phyloP scores from a whole-genome alignment of 1,140 invertebrate genomes.

The Temnothorax nylanderi region DNA sequence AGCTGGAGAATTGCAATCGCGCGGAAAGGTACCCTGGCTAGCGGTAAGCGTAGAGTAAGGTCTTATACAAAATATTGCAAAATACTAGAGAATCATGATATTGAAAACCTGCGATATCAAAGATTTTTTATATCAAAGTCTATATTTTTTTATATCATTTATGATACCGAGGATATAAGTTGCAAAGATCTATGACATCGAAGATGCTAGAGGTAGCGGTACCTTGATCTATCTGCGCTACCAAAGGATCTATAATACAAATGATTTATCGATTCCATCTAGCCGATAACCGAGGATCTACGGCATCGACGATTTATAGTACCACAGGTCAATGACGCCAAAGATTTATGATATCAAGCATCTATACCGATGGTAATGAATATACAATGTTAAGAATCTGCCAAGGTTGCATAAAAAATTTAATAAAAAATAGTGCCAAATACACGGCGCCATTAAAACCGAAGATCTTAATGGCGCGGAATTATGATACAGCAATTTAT shows the following conservation, averaged over 20 bases:
- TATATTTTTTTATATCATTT: neutral
- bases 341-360: slow-evolving; percentile 15
- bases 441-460: neutral
- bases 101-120: neutral
- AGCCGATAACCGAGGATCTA: neutral
- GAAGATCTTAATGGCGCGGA: neutral
- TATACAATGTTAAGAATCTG: neutral
- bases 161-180: neutral
- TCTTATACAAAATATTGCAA: neutral
- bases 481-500: neutral
- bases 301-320: slow-evolving; percentile 13
- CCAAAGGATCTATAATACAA: slow-evolving; percentile 14
- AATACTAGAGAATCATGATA: neutral
- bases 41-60: neutral
- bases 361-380: neutral
- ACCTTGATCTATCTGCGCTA: slow-evolving; percentile 10
- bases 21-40: neutral
- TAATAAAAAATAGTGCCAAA: neutral
- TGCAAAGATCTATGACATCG: neutral
- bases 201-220: slow-evolving; percentile 5
- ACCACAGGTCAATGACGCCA: neutral
- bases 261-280: neutral
- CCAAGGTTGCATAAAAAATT: neutral
- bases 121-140: neutral
- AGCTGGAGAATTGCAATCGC: neutral